Evolutionary conservation across 2,797 vertebrate species (phyloP).

Genomic region (Brachyrhaphis roseni): DNA sequence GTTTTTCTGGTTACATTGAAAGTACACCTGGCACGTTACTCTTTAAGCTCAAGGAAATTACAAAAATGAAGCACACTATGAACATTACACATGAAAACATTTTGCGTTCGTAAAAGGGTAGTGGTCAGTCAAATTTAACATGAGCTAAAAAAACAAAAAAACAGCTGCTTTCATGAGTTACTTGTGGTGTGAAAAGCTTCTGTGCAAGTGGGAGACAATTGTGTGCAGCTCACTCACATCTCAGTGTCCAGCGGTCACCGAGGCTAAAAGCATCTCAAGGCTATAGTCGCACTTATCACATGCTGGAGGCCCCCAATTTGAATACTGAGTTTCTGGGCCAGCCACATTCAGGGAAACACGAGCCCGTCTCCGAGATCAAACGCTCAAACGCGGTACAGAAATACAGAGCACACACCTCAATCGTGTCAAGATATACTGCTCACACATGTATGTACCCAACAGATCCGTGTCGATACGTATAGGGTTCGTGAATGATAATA

Average conservation of each 20-base stretch:
- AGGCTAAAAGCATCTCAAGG: conserved; percentile 17
- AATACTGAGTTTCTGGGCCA: conserved; percentile 54
- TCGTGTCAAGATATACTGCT: neutral
- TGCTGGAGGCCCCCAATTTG: conserved; percentile 40
- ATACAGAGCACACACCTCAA: neutral
- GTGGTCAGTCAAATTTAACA: neutral
- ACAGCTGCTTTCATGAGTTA: conserved; percentile 9
- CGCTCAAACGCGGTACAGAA: conserved; percentile 20
- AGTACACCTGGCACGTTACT: neutral
- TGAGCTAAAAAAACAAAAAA: conserved; percentile 1
- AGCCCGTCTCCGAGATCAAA: conserved; percentile 30
- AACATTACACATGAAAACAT: neutral
- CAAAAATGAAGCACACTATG: conserved; percentile 19
- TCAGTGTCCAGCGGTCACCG: conserved; percentile 10
- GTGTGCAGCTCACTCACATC: neutral
- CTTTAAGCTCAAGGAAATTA: neutral
- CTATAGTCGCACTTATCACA: conserved; percentile 37
- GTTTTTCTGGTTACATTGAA: neutral
- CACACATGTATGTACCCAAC: neutral
- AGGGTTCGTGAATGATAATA: conserved; percentile 9
- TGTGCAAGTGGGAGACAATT: neutral
- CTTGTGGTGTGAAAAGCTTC: neutral
- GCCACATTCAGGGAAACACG: conserved; percentile 51
- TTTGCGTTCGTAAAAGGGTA: neutral
- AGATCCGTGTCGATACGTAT: conserved; percentile 21